Base-by-base conservation (phyloP, 2,888 invertebrate genomes). In the Drosophila fulvimacula region DNA sequence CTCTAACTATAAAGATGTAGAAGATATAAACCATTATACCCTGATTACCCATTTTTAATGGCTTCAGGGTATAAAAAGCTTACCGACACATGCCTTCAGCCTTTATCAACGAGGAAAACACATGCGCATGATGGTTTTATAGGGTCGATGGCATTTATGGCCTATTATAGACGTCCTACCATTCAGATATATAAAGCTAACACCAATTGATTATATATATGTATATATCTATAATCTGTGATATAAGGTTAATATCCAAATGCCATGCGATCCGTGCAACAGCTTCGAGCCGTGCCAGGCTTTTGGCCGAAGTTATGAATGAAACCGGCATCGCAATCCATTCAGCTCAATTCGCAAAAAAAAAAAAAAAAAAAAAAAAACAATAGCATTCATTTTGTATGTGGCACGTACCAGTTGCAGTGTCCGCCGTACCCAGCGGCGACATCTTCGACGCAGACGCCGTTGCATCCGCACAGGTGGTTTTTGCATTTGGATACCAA, bases 381-480 rank as follows among this genome's bases (percentile, higher is more conserved):
- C 52, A 53, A 41, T 30, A 46, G 27, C 60, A 52, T 76, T 66
- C 53, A 69, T 62, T 65, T 38, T n/a, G 69, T 62, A 56, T 62
- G 73, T 72, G 68, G 64, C 73, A 73, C 73, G 73, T 69, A 68
- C 48, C 55, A 30, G 41, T 44, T 15, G 41, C 55, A 19, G 39
- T 41, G n/a, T 46, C 51, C 41, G 55, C n/a, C 53, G 38, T 79
- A 59, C 69, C 74, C 66, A 74, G 30, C 32, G 65, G 81, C 55
- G 77, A 79, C 55, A 63, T 69, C 76, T 76, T 59, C 38, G 49
- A 44, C 24, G 61, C 32, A 51, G 51, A 51, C 24, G 36, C 36
- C 52, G 52, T 34, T 52, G 24, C 49, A 42, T 44, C 63, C 57
- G 55, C 55, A 67, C 73, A 78, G 78, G 69, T 80, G 75, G 62